Conservation (phyloP, 2,113 vertebrate species). For the Ophthalmolycus amberensis region DNA sequence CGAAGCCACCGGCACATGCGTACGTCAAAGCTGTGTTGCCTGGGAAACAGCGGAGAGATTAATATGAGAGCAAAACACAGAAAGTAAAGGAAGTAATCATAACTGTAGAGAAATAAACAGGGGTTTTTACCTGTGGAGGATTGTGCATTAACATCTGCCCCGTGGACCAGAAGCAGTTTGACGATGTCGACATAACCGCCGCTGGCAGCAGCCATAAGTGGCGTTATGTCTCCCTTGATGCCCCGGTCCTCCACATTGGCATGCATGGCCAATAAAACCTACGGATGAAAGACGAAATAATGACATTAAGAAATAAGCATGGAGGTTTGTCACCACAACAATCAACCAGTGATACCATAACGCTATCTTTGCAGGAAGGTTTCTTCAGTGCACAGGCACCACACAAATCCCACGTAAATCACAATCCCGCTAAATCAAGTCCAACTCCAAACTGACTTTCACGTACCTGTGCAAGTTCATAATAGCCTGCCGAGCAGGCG, state of each 20-base stretch:
- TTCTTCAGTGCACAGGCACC: not conserved
- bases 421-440: not conserved
- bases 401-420: not conserved
- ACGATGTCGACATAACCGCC: conserved; percentile 98
- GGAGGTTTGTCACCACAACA: not conserved
- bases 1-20: conserved; percentile 97
- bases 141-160: conserved; percentile 97
- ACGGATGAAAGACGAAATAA: not conserved
- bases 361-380: conserved; percentile 2
- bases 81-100: fast-evolving
- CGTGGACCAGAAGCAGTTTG: conserved; percentile 95
- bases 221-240: conserved; percentile 98
- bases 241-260: conserved; percentile 98
- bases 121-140: conserved; percentile 92
- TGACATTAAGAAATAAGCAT: not conserved
- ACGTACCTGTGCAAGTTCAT: conserved; percentile 96
- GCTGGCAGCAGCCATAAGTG: conserved; percentile 98
- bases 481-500: conserved; percentile 98
- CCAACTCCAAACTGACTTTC: too few species aligned
- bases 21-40: conserved; percentile 98
- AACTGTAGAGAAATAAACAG: not conserved
- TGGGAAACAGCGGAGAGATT: conserved; percentile 60
- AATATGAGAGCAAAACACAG: not conserved
- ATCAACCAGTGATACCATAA: not conserved
- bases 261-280: conserved; percentile 98